A percentile compares a stretch with the other conserved stretches of the same genome.
Evolutionary conservation across 2,797 vertebrate genomes (phyloP).

Genomic region (Coreius guichenoti): DNA sequence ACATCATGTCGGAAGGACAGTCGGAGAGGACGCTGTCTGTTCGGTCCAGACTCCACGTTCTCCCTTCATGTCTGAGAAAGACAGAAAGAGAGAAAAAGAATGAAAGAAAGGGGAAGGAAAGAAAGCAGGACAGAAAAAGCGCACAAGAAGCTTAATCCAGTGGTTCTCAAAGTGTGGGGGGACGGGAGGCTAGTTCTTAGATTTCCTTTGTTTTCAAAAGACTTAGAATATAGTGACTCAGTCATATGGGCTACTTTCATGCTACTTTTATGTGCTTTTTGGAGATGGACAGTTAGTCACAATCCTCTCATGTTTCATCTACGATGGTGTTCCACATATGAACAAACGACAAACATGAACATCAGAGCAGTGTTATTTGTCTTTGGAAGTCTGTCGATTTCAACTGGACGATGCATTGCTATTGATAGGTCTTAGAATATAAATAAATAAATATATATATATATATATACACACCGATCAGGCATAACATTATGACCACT

Average conservation of each 20-base stretch:
- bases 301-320: conserved; percentile 1
- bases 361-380: background rate
- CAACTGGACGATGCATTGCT: too few species aligned
- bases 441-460: too few species aligned
- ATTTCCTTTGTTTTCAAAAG: background rate
- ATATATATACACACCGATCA: too few species aligned
- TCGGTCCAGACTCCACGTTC: conserved; percentile 95
- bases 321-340: background rate
- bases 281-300: background rate
- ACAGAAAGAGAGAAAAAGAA: conserved; percentile 39
- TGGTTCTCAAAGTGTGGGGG: conserved; percentile 1
- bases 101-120: conserved; percentile 44
- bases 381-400: too few species aligned
- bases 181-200: background rate
- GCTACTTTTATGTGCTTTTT: background rate
- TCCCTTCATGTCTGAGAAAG: conserved; percentile 89
- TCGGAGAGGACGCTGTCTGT: conserved; percentile 95
- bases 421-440: too few species aligned
- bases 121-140: conserved; percentile 29
- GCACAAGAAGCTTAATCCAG: conserved; percentile 11
- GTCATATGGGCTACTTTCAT: background rate
- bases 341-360: background rate
- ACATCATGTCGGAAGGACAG: conserved; percentile 91
- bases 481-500: too few species aligned
- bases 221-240: background rate